These are phyloP conservation scores for Bombus polaris DNA, from an alignment of 1,140 invertebrate genomes.

Conservation along the genomic window DNA sequence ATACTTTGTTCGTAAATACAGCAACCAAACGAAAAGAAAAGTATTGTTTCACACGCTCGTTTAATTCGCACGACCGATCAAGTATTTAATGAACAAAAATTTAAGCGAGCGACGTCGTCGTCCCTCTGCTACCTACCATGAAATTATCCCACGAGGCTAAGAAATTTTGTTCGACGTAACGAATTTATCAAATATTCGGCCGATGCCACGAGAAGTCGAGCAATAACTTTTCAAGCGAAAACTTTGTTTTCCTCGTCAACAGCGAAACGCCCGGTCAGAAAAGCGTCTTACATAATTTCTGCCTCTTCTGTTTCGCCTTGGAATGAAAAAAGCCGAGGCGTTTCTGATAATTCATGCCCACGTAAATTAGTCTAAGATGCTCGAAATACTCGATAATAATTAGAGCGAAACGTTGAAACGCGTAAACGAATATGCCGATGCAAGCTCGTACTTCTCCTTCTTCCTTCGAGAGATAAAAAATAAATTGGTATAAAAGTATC, in stretches of 20 bases:
- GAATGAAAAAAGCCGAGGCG: neutral
- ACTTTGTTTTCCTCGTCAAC: no score
- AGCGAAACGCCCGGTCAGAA: neutral
- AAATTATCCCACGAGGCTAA: neutral
- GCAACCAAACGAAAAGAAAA: neutral
- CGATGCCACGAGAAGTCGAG: constrained; percentile 16
- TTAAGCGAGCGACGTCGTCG: neutral
- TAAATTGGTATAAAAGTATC: no score
- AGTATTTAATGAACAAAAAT: constrained; percentile 17
- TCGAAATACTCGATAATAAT: constrained; percentile 13
- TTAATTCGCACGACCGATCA: neutral
- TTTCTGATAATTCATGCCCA: constrained; percentile 2
- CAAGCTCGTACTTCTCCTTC: neutral
- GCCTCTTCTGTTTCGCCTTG: neutral
- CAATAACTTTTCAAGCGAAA: constrained; percentile 22
- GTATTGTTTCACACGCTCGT: neutral
- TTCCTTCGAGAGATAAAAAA: no score
- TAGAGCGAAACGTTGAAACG: neutral
- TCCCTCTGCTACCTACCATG: neutral
- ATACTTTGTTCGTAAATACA: neutral
- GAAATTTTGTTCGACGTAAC: constrained; percentile 28
- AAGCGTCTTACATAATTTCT: neutral
- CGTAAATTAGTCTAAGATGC: constrained; percentile 4
- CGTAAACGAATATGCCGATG: no score
- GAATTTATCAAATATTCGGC: constrained; percentile 44